A percentile compares a stretch with the other conserved stretches of the same genome.
These are phyloP conservation scores for Xiphophorus maculatus DNA, from an alignment of 2,113 vertebrate genomes.

Conservation along the genomic window DNA sequence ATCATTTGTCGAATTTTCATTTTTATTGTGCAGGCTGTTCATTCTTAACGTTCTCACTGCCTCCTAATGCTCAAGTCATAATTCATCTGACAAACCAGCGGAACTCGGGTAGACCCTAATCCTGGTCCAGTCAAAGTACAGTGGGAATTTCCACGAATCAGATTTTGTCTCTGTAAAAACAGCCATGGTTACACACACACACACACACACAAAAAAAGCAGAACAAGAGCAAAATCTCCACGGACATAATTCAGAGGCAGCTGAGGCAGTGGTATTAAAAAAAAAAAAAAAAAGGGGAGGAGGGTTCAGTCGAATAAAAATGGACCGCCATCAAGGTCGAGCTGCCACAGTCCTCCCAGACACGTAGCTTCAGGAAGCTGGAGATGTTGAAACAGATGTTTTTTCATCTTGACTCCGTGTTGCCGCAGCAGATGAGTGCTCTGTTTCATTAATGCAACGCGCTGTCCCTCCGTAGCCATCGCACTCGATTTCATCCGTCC, in stretches of 20 bases:
- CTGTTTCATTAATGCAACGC: slow-evolving; percentile 66
- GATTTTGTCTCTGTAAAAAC: slow-evolving; percentile 54
- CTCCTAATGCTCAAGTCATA: slow-evolving; percentile 16
- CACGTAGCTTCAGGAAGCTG: slow-evolving; percentile 67
- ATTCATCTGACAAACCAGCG: slow-evolving; percentile 37
- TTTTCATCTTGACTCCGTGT: slow-evolving; percentile 72
- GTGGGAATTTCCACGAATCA: slow-evolving; percentile 53
- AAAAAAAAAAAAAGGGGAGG: neutral
- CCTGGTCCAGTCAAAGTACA: slow-evolving; percentile 34
- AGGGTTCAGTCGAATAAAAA: slow-evolving; percentile 55
- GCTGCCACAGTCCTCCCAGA: slow-evolving; percentile 69
- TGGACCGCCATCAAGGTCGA: slow-evolving; percentile 66
- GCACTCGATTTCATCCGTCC: slow-evolving; percentile 69
- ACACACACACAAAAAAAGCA: slow-evolving; percentile 25
- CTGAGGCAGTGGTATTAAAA: slow-evolving; percentile 36
- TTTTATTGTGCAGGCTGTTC: neutral
- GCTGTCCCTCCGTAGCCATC: slow-evolving; percentile 62
- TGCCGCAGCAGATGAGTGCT: slow-evolving; percentile 63
- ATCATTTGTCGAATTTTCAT: slow-evolving; percentile 15
- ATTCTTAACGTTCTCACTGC: slow-evolving; percentile 5
- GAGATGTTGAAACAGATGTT: slow-evolving; percentile 80
- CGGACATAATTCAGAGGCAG: slow-evolving; percentile 51
- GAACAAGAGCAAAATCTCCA: slow-evolving; percentile 59
- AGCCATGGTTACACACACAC: slow-evolving; percentile 38
- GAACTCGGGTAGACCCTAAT: slow-evolving; percentile 24